Conservation (phyloP, 2,113 vertebrate genomes). For the Psittacus erithacus region DNA sequence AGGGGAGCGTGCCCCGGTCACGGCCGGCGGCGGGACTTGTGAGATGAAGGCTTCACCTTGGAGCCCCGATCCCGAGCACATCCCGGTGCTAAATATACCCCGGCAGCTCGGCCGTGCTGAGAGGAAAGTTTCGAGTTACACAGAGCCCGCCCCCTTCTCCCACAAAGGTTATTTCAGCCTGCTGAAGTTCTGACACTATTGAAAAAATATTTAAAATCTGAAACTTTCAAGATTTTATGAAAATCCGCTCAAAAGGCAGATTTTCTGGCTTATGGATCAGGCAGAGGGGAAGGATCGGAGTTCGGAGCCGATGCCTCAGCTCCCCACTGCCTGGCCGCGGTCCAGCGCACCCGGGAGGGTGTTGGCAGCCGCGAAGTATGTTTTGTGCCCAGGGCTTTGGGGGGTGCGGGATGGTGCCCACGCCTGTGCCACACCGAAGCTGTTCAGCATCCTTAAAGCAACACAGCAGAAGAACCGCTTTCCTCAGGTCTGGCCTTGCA, state of each 20-base stretch:
- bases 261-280: neutral
- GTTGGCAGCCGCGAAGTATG: neutral
- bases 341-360: neutral
- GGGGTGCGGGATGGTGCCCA: neutral
- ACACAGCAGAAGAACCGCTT: neutral
- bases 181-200: neutral
- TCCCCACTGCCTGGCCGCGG: neutral
- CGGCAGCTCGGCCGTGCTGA: neutral
- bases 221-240: neutral
- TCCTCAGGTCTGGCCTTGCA: neutral
- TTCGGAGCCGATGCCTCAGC: neutral
- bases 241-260: neutral
- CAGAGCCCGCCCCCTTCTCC: neutral
- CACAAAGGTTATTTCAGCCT: slow-evolving; percentile 46
- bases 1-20: neutral
- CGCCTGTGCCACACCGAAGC: neutral
- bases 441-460: neutral
- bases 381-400: neutral
- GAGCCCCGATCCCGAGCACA: neutral
- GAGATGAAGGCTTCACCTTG: neutral
- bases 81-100: neutral
- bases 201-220: neutral
- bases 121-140: slow-evolving; percentile 69
- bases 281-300: neutral
- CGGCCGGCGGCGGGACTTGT: neutral